A percentile compares a stretch with the other conserved stretches of the same genome.
Evolutionary conservation across 2,888 invertebrate species (phyloP).

Genomic region (Atethmia centrago): DNA sequence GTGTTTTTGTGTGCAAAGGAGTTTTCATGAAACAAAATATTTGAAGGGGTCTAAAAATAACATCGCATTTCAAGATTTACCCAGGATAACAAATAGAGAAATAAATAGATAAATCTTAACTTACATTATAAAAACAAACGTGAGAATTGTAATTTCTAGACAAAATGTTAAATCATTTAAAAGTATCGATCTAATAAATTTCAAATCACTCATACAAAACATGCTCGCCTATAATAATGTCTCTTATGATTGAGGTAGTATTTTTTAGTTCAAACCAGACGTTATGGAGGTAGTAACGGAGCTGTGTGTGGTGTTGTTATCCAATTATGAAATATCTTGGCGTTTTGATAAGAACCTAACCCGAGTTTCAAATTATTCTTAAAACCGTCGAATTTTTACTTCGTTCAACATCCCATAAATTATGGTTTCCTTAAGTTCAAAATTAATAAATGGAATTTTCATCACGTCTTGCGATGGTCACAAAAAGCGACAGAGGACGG

Average conservation of each 20-base stretch:
- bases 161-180: not conserved
- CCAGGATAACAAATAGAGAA: not conserved
- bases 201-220: not conserved
- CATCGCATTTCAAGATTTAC: not conserved
- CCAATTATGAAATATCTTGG: constrained; percentile 9
- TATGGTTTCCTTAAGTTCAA: constrained; percentile 23
- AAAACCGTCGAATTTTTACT: constrained; percentile 2
- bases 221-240: not conserved
- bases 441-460: constrained; percentile 54
- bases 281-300: not conserved
- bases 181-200: not conserved
- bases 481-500: constrained; percentile 47
- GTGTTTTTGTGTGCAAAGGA: not conserved
- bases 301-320: not conserved
- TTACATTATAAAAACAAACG: not conserved
- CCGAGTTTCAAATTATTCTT: not conserved
- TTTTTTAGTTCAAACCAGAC: not conserved
- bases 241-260: not conserved
- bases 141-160: not conserved
- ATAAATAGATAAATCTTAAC: not conserved
- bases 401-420: constrained; percentile 31
- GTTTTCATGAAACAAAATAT: not conserved
- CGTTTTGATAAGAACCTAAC: not conserved
- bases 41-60: not conserved
- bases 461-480: constrained; percentile 55